phyloP scores from a whole-genome alignment of 2,113 vertebrate genomes.

The Oxyruncus cristatus region DNA sequence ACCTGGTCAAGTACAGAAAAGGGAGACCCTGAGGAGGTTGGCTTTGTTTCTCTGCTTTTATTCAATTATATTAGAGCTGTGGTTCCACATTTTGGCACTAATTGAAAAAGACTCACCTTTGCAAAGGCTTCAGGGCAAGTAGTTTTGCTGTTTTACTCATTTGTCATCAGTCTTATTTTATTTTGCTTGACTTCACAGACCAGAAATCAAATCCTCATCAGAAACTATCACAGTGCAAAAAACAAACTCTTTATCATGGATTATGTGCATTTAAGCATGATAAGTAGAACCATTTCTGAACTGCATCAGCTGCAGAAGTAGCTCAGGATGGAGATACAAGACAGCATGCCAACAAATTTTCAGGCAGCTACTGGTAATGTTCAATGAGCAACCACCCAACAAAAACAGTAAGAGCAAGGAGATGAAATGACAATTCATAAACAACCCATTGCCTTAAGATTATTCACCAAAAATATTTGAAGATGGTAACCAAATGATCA shows the following conservation, averaged over 20 bases:
- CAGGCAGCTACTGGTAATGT: neutral
- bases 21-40: neutral
- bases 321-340: neutral
- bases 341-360: neutral
- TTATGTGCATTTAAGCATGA: neutral
- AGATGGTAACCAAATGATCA: neutral
- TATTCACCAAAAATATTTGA: neutral
- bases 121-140: slow-evolving; percentile 21
- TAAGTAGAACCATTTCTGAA: neutral
- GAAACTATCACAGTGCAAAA: slow-evolving; percentile 2
- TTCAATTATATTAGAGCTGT: slow-evolving; percentile 23
- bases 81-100: slow-evolving; percentile 42
- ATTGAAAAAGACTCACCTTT: slow-evolving; percentile 39
- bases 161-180: slow-evolving; percentile 31
- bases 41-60: slow-evolving; percentile 3
- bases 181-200: slow-evolving; percentile 27
- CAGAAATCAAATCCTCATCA: slow-evolving; percentile 51
- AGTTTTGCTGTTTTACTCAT: neutral
- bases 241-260: slow-evolving; percentile 22
- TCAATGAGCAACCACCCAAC: neutral
- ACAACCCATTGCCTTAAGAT: neutral
- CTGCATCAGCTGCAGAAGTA: neutral
- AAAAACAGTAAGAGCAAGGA: neutral
- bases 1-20: neutral
- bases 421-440: neutral